These are phyloP conservation scores for Sinocyclocheilus anophthalmus DNA, from an alignment of 2,113 vertebrate genomes.

Conservation along the genomic window DNA sequence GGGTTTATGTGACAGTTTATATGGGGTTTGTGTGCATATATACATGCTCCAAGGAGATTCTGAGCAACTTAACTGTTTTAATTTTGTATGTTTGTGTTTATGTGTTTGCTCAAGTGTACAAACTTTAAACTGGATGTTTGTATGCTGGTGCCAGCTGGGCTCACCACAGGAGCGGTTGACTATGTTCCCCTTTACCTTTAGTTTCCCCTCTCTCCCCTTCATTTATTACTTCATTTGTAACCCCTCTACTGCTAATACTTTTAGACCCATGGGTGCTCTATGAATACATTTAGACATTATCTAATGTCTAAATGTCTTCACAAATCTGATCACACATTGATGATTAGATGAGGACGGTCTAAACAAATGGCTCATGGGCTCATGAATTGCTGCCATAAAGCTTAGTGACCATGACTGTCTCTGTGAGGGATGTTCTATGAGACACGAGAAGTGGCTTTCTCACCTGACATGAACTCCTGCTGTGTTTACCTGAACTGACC, in stretches of 20 bases:
- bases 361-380: slow-evolving; percentile 54
- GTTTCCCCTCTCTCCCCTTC: background rate
- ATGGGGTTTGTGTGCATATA: slow-evolving; percentile 17
- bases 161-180: background rate
- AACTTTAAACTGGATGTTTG: slow-evolving; percentile 15
- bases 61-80: background rate
- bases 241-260: slow-evolving; percentile 48
- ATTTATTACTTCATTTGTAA: slow-evolving; percentile 56
- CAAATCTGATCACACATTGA: slow-evolving; percentile 56
- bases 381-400: slow-evolving; percentile 50
- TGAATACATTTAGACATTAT: slow-evolving; percentile 55
- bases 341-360: slow-evolving; percentile 58
- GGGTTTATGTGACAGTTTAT: slow-evolving; percentile 24
- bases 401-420: slow-evolving; percentile 51
- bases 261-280: slow-evolving; percentile 24
- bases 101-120: slow-evolving; percentile 24
- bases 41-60: background rate
- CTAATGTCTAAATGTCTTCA: background rate
- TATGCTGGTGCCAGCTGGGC: background rate
- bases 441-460: background rate
- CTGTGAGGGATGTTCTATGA: slow-evolving; percentile 18
- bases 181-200: slow-evolving; percentile 41
- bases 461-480: slow-evolving; percentile 27
- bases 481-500: slow-evolving; percentile 40
- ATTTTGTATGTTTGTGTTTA: slow-evolving; percentile 12